Base-by-base conservation (phyloP, 2,888 invertebrate species). In the Carpatolechia fugitivella region DNA sequence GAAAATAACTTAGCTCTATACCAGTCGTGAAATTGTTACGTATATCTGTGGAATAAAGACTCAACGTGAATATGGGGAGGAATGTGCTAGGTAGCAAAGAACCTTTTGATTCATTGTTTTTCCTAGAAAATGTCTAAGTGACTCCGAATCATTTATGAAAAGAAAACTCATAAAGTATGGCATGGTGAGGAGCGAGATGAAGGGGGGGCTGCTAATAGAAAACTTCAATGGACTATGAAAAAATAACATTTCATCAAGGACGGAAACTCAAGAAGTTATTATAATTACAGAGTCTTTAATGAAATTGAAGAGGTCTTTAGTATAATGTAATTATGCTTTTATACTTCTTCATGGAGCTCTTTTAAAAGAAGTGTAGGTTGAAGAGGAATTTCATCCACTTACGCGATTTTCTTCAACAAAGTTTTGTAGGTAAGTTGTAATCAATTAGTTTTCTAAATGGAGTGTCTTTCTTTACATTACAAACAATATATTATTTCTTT, bases 41-140 rank as follows among this genome's bases (percentile, higher is more conserved):
- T n/a, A n/a, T n/a, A n/a, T n/a, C 29, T 7, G 3, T 24, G 20
- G 48, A 3, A 5, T 0, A 29, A 55, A 56, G 61, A 65, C 69
- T 65, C n/a, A n/a, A n/a, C n/a, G n/a, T n/a, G n/a, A n/a, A n/a
- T n/a, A n/a, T n/a, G n/a, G n/a, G n/a, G n/a, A n/a, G n/a, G n/a
- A n/a, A n/a, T n/a, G n/a, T n/a, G n/a, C n/a, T n/a, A n/a, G n/a
- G n/a, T n/a, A n/a, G n/a, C n/a, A n/a, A n/a, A 60, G 66, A 65
- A 62, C 63, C 60, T 68, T 72, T 74, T 74, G 68, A 69, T 73
- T 67, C 62, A 72, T 74, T n/a, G n/a, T 75, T 74, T 64, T 66
- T 68, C 63, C 65, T 64, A 67, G 68, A 68, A 77, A 74, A 77
- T 76, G 73, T 65, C 70, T n/a, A 66, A 72, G 71, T 72, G 65